Base-by-base conservation (phyloP, 2,888 invertebrate genomes). In the Cephus rjabovi region DNA sequence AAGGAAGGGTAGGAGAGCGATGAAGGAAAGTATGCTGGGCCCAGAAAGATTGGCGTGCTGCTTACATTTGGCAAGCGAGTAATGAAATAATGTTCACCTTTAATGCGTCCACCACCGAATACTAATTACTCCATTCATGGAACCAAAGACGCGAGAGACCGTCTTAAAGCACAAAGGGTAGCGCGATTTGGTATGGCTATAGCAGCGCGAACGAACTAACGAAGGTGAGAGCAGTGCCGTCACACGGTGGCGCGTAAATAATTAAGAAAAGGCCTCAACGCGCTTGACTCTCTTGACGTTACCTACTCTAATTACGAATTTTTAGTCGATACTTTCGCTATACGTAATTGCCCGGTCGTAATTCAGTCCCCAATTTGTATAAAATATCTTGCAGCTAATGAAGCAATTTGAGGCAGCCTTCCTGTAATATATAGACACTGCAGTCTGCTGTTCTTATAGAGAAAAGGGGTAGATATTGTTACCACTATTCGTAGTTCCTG, bases 381-480 rank as follows among this genome's bases (percentile, higher is more conserved):
- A 90, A 90, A 91, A 90, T 90, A 90, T 90, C 88, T 87, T 86
- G 84, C 84, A 85, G 89, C 89, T 91, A 91, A 91, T 90, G 91
- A 91, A 91, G 90, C 90, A 91, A 91, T 91, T 91, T 90, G 90
- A 91, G 86, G 89, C 89, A 89, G 90, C 88, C 91, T 87, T 83
- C 82, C 82, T 84, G 81, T 91, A 90, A 91, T 88, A 88, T 89
- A 90, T 89, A 87, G 87, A 88, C 88, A 89, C 87, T 87, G 85
- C 85, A 80, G 82, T 84, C 69, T 75, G 23, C 75, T 77, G 80
- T 84, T 86, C 85, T 88, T 87, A 88, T 82, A 83, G 84, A 87
- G 87, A 86, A 85, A 56, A 56, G 40, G 6, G 40, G 23, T 56
- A 56, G 40, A 56, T 23, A 56, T 23, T 2, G 6, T 56, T 56